These are phyloP conservation scores for Colletes gigas DNA, from an alignment of 1,140 invertebrate species.

Conservation along the genomic window DNA sequence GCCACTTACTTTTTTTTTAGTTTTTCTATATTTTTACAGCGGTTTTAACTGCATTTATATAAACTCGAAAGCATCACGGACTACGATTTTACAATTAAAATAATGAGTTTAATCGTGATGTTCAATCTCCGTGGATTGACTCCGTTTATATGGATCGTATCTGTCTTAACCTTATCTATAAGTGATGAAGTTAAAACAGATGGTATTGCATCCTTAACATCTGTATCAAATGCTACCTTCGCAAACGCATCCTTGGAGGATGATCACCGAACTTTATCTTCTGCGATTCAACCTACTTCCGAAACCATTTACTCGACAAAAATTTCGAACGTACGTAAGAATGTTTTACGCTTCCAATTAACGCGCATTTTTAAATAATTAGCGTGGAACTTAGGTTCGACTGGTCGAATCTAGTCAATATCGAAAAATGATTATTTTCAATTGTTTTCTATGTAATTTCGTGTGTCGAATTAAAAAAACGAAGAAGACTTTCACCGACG, in stretches of 20 bases:
- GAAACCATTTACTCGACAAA: neutral
- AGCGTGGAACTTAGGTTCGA: too few species aligned
- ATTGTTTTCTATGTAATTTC: too few species aligned
- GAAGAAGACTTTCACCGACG: too few species aligned
- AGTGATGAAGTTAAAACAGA: slow-evolving; percentile 46
- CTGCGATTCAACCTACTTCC: neutral
- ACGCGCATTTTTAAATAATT: neutral
- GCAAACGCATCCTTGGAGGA: neutral
- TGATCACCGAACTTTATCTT: neutral
- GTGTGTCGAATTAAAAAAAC: neutral
- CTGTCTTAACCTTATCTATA: slow-evolving; percentile 62
- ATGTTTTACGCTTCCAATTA: neutral
- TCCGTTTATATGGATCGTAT: slow-evolving; percentile 51
- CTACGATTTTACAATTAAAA: slow-evolving; percentile 11
- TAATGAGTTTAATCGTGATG: slow-evolving; percentile 29
- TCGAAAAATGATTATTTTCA: too few species aligned
- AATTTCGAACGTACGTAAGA: slow-evolving; percentile 22
- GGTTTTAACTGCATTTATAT: slow-evolving; percentile 33
- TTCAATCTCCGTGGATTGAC: slow-evolving; percentile 23
- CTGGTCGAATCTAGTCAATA: too few species aligned
- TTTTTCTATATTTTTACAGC: slow-evolving; percentile 63
- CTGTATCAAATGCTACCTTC: neutral
- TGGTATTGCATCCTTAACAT: slow-evolving; percentile 11
- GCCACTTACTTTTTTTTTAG: slow-evolving; percentile 62
- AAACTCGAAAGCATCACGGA: neutral